Percentiles rank a stretch among this genome's conserved stretches.
Evolutionary conservation across 2,888 invertebrate species (phyloP).

Genomic region (Ectobius pallidus): DNA sequence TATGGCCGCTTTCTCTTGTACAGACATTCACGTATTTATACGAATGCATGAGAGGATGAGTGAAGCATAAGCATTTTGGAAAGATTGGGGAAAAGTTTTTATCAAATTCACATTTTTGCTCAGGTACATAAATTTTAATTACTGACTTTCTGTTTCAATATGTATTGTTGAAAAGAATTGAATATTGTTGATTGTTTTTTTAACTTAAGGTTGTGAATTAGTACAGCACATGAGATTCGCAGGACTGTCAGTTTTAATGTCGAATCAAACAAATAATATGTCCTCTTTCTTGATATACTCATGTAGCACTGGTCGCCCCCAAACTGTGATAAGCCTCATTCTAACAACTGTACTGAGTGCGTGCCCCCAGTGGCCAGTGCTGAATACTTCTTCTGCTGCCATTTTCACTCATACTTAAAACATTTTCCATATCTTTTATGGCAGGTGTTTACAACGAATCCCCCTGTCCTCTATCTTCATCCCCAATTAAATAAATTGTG

Average conservation of each 20-base stretch:
- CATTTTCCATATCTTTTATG: neutral
- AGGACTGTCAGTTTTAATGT: too few relatives aligned
- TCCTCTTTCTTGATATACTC: too few relatives aligned
- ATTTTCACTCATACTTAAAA: neutral
- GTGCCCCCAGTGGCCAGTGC: neutral
- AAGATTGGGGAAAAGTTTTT: neutral
- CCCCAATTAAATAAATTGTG: too few relatives aligned
- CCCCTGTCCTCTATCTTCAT: neutral
- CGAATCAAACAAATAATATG: too few relatives aligned
- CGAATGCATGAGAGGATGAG: slow-evolving; percentile 10
- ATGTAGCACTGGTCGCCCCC: too few relatives aligned
- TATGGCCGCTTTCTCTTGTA: too few relatives aligned
- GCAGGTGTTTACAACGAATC: slow-evolving; percentile 14
- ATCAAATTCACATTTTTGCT: slow-evolving; percentile 4
- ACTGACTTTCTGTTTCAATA: neutral
- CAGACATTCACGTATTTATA: too few relatives aligned
- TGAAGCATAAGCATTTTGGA: slow-evolving; percentile 28
- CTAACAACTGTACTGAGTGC: too few relatives aligned
- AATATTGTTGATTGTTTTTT: neutral
- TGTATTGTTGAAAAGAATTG: neutral
- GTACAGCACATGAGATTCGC: neutral
- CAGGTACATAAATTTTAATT: slow-evolving; percentile 20
- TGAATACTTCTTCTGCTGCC: neutral
- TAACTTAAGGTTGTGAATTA: slow-evolving; percentile 15
- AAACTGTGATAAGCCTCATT: too few relatives aligned